A percentile compares a stretch with the other conserved stretches of the same genome.
phyloP scores from a whole-genome alignment of 2,888 invertebrate species.

The Drosophila antonietae region DNA sequence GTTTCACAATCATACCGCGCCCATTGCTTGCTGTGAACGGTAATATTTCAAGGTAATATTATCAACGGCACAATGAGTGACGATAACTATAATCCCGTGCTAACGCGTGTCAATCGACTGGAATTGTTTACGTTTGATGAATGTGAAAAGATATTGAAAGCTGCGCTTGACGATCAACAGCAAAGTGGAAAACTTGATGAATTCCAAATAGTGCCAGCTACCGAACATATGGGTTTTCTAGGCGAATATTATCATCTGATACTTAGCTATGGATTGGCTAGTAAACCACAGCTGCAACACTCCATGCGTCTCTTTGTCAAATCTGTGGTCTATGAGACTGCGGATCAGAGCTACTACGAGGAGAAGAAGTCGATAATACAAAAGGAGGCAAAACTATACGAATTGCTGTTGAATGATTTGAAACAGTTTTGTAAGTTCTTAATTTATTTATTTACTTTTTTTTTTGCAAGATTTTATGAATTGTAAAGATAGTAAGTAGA shows the following conservation, averaged over 20 bases:
- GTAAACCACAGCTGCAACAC: slow-evolving; percentile 35
- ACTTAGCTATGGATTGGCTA: slow-evolving; percentile 57
- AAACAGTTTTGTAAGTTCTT: slow-evolving; percentile 66
- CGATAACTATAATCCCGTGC: slow-evolving; percentile 42
- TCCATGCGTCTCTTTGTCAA: slow-evolving; percentile 73
- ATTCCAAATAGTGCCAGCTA: slow-evolving; percentile 66
- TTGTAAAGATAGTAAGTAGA: neutral
- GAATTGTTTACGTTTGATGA: slow-evolving; percentile 66
- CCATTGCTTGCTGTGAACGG: neutral
- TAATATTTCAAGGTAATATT: neutral
- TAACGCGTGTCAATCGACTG: slow-evolving; percentile 47
- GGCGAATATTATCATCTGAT: slow-evolving; percentile 80
- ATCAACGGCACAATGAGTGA: slow-evolving; percentile 34
- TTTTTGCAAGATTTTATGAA: neutral
- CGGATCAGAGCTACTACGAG: slow-evolving; percentile 56
- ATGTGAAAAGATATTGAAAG: slow-evolving; percentile 63
- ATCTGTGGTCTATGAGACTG: slow-evolving; percentile 65
- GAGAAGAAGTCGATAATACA: slow-evolving; percentile 60
- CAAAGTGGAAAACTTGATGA: slow-evolving; percentile 43
- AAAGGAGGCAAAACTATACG: slow-evolving; percentile 74
- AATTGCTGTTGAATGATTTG: slow-evolving; percentile 65
- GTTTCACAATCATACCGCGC: neutral
- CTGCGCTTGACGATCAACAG: slow-evolving; percentile 54
- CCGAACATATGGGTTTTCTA: slow-evolving; percentile 68
- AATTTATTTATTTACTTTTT: too few species aligned